A percentile compares a stretch with the other conserved stretches of the same genome.
These are phyloP conservation scores for Sclerurus mexicanus DNA, from an alignment of 2,113 vertebrate genomes.

Conservation along the genomic window DNA sequence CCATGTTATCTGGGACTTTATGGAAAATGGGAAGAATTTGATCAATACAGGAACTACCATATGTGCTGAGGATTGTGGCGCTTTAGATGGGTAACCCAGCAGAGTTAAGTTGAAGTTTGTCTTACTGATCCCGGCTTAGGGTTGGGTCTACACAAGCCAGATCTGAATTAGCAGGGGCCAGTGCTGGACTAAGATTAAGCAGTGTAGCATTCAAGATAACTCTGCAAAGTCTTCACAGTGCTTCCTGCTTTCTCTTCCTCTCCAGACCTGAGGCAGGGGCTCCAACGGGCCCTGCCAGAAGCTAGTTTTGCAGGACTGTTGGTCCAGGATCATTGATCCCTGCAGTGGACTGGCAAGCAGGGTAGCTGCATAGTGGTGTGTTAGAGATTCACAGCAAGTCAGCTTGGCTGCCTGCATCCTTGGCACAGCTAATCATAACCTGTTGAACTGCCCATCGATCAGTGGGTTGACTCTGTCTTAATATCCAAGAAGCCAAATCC, in stretches of 20 bases:
- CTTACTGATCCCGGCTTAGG: neutral
- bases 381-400: neutral
- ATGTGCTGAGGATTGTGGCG: neutral
- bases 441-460: neutral
- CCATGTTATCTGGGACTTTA: neutral
- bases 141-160: neutral
- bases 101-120: neutral
- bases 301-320: neutral
- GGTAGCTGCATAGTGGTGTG: neutral
- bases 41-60: neutral
- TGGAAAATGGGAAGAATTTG: neutral
- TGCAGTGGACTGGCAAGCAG: neutral
- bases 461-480: neutral
- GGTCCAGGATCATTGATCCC: neutral
- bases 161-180: neutral
- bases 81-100: neutral
- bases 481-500: neutral
- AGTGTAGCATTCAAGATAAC: neutral
- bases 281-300: neutral
- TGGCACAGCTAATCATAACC: neutral
- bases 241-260: neutral
- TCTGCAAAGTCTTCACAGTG: neutral
- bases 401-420: neutral
- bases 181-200: neutral
- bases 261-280: neutral